Conservation (phyloP, 2,888 invertebrate genomes). For the Cryptus armator region DNA sequence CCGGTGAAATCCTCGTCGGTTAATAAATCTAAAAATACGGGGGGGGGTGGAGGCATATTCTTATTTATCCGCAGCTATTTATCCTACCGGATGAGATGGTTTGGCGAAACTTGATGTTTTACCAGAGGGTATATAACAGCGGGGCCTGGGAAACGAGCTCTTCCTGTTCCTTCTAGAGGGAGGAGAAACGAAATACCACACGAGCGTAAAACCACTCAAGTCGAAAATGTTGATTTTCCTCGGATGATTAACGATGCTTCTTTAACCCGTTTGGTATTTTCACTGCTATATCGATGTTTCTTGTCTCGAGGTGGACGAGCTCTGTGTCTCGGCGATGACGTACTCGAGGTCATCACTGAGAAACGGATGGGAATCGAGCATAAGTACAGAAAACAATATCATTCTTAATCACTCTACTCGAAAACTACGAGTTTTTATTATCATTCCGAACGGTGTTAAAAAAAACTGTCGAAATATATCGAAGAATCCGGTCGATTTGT, state of each 20-base stretch:
- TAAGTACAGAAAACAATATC: too few species aligned
- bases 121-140: conserved; percentile 13
- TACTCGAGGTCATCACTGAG: not conserved
- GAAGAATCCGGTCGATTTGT: too few species aligned
- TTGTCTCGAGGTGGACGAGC: not conserved
- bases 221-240: conserved; percentile 58
- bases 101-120: conserved; percentile 47
- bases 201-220: conserved; percentile 42
- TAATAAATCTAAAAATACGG: conserved; percentile 77
- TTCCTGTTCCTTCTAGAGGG: conserved; percentile 21
- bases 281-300: conserved; percentile 1
- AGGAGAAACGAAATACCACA: not conserved
- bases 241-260: conserved; percentile 51
- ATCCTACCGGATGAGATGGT: conserved; percentile 55
- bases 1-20: conserved; percentile 51
- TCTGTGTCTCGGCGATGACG: conserved; percentile 11
- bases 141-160: conserved; percentile 17
- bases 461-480: too few species aligned
- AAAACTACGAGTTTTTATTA: too few species aligned
- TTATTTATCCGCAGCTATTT: conserved; percentile 64
- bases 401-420: too few species aligned
- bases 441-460: too few species aligned
- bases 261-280: conserved; percentile 26
- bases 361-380: not conserved
- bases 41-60: conserved; percentile 23